Evolutionary conservation across 2,113 vertebrate genomes (phyloP).

Genomic region (Oncorhynchus kisutch): DNA sequence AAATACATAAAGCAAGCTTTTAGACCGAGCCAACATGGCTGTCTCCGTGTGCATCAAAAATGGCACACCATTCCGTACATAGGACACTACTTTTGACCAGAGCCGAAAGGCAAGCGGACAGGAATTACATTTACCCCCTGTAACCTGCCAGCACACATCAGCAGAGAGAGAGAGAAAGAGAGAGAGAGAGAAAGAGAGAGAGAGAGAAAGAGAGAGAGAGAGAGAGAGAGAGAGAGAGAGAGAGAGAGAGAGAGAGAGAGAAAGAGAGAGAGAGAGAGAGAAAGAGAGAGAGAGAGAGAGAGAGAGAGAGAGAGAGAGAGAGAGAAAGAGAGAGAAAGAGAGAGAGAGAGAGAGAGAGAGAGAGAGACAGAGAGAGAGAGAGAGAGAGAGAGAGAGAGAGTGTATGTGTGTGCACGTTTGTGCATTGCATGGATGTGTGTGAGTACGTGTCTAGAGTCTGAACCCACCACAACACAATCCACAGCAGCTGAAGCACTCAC

Average conservation of each 20-base stretch:
- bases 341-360: conserved; percentile 8
- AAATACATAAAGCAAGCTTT: conserved; percentile 52
- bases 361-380: neutral
- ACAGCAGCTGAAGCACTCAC: conserved; percentile 36
- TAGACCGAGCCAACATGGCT: conserved; percentile 53
- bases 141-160: conserved; percentile 58
- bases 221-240: conserved; percentile 31
- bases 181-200: conserved; percentile 31
- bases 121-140: conserved; percentile 59
- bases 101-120: conserved; percentile 35
- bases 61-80: too few species aligned
- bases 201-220: conserved; percentile 5
- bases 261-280: conserved; percentile 23
- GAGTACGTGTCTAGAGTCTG: conserved; percentile 19
- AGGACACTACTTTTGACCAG: too few species aligned
- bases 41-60: conserved; percentile 26
- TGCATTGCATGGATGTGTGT: neutral
- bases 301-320: conserved; percentile 7
- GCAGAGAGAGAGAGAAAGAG: conserved; percentile 29
- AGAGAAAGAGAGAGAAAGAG: too few species aligned
- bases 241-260: neutral
- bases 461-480: conserved; percentile 43
- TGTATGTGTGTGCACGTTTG: neutral
- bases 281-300: conserved; percentile 22
- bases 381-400: too few species aligned